Percentiles rank a stretch among this genome's conserved stretches.
phyloP scores from a whole-genome alignment of 2,888 invertebrate species.

The Cybosia mesomella region DNA sequence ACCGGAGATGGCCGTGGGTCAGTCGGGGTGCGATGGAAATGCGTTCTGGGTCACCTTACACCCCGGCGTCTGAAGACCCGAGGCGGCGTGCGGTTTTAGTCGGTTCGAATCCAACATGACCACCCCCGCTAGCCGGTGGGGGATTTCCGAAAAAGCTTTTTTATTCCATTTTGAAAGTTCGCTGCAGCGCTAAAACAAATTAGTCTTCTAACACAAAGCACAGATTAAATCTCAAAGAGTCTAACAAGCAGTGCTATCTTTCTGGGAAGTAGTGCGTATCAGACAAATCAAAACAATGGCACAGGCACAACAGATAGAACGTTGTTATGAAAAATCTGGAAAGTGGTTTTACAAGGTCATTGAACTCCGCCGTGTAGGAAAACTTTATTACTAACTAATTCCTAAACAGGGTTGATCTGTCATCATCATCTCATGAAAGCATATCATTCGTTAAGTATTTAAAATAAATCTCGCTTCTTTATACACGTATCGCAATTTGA shows the following conservation, averaged over 20 bases:
- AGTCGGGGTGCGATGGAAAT: no score
- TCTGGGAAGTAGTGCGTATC: not conserved
- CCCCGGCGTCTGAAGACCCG: no score
- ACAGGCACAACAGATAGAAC: slow-evolving; percentile 48
- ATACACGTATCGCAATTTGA: not conserved
- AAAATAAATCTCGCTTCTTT: not conserved
- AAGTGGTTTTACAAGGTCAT: slow-evolving; percentile 58
- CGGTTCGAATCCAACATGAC: no score
- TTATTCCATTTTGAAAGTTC: no score
- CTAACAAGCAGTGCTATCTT: not conserved
- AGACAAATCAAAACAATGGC: slow-evolving; percentile 15
- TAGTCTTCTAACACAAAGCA: not conserved
- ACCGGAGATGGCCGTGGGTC: no score
- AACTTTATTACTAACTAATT: slow-evolving; percentile 51
- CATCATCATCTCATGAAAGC: not conserved
- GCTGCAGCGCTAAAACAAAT: not conserved
- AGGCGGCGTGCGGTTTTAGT: no score
- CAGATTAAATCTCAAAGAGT: not conserved
- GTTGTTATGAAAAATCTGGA: slow-evolving; percentile 48
- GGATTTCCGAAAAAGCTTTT: no score
- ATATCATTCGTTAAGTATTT: not conserved
- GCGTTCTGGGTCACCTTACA: no score
- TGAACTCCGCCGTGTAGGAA: slow-evolving; percentile 51
- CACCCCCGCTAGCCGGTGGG: no score
- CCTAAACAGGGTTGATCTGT: not conserved